Conservation (phyloP, 2,888 invertebrate genomes). For the Standfussiana lucernea region DNA sequence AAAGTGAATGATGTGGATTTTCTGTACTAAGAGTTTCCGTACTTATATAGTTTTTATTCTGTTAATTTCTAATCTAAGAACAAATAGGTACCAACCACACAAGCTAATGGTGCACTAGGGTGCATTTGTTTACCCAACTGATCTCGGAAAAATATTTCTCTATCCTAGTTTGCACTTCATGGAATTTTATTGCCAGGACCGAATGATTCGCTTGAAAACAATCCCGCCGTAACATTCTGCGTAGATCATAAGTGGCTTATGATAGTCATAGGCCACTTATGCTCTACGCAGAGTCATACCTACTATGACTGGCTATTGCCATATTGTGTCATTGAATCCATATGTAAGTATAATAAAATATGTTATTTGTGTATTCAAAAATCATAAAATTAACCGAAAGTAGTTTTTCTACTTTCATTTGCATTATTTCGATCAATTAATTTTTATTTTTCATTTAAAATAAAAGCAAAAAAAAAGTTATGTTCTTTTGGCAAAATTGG, state of each 20-base stretch:
- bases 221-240: neutral
- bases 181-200: neutral
- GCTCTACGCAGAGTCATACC: no score
- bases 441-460: neutral
- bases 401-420: neutral
- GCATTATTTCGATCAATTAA: neutral
- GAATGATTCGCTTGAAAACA: neutral
- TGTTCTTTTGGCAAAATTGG: neutral
- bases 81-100: neutral
- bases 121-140: neutral
- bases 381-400: neutral
- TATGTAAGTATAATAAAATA: neutral
- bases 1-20: neutral
- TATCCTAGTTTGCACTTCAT: neutral
- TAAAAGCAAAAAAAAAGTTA: neutral
- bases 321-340: neutral
- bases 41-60: neutral
- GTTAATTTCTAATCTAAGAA: neutral
- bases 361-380: neutral
- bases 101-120: neutral
- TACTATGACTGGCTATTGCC: neutral
- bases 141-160: neutral
- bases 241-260: neutral
- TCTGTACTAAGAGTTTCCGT: neutral
- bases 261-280: no score